These are phyloP conservation scores for Mythimna loreyi DNA, from an alignment of 2,888 invertebrate genomes.

Conservation along the genomic window DNA sequence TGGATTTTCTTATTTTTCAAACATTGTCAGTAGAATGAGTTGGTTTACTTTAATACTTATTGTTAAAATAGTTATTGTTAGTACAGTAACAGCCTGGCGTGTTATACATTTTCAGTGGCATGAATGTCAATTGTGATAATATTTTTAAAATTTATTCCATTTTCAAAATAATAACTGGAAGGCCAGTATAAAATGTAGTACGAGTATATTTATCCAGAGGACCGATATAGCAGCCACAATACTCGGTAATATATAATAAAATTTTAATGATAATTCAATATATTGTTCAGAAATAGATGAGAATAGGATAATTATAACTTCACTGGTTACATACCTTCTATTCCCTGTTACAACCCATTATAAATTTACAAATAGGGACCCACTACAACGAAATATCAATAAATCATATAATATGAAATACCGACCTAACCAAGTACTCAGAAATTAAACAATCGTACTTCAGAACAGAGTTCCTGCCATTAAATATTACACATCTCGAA, in stretches of 20 bases:
- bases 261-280: background rate
- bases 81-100: no score
- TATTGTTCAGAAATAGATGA: background rate
- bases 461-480: constrained; percentile 51
- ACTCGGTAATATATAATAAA: background rate
- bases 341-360: constrained; percentile 20
- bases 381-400: constrained; percentile 31
- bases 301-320: constrained; percentile 1
- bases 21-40: no score
- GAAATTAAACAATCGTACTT: constrained; percentile 50
- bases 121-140: no score
- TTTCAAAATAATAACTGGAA: no score
- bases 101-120: no score
- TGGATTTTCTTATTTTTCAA: no score
- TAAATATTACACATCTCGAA: constrained; percentile 67
- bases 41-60: no score
- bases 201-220: background rate
- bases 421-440: constrained; percentile 8
- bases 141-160: no score
- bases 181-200: background rate
- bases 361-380: constrained; percentile 36
- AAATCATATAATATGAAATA: constrained; percentile 24
- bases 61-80: no score
- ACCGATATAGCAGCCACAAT: no score
- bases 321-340: background rate